Evolutionary conservation across 2,113 vertebrate species (phyloP), one percentile per base, ranked within the genome.

Genomic region (Microcebus murinus): DNA sequence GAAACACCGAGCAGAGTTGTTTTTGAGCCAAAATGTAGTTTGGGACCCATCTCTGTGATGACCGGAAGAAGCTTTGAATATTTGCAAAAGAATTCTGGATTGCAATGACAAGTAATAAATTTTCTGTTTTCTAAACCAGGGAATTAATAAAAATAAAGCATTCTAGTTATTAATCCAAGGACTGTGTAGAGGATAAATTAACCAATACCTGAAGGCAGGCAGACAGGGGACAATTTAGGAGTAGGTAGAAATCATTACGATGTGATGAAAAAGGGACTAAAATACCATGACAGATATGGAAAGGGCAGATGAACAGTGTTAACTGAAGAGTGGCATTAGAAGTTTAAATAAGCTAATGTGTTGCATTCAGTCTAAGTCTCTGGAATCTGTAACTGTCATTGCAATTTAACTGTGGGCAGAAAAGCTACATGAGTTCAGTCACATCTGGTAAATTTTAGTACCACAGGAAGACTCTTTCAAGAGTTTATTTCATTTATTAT

Each of bases 401-500:
- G 70, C 45, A 74, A 25, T 92, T 82, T 48, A 91, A 91, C 52
- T 29, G 52, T 7, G 80, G 90, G 95, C 39, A 87, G 94, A 83
- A 96, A 96, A 94, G 11, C 36, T 3, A 0, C 0, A 0, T 31
- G 31, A 91, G 36, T 80, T 83, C 65, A 27, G 59, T 84, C 94
- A 94, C 27, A 95, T 87, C 91, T 71, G 25, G 63, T 90, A 34
- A 55, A 74, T 92, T 96, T 95, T 76, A 94, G 59, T 50, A 90
- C 68, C 50, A 65, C 8, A 90, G 76, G 83, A 92, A 97, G 90
- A 27, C 80, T 79, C 77, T 96, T 61, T 87, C n/a, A 86, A 61
- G 52, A 96, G 55, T 70, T 96, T 95, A 80, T 80, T 87, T 87
- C 94, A 55, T 87, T 95, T 90, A 95, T 91, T 27, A 96, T 95